Percentiles rank a stretch among this genome's conserved stretches.
phyloP scores from a whole-genome alignment of 2,797 vertebrate genomes.

The Euthynnus affinis region DNA sequence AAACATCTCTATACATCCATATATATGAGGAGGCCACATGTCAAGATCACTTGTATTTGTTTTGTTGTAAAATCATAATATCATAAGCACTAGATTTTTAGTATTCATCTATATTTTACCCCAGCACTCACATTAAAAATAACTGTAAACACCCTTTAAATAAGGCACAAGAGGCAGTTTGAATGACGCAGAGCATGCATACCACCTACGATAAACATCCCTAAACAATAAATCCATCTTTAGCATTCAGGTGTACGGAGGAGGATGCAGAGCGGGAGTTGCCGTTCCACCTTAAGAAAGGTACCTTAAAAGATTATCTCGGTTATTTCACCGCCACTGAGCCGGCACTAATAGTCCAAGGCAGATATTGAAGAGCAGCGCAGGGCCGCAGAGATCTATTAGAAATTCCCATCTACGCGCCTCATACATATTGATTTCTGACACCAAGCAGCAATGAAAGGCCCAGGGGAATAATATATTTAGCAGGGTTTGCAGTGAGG shows the following conservation, averaged over 20 bases:
- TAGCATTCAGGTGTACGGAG: constrained; percentile 37
- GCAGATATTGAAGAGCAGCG: constrained; percentile 99
- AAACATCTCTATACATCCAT: background rate
- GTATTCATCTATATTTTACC: constrained; percentile 15
- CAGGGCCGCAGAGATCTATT: constrained; percentile 99
- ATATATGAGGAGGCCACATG: constrained; percentile 1
- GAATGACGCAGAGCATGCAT: constrained; percentile 13
- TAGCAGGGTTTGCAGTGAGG: constrained; percentile 99
- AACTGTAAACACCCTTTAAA: constrained; percentile 17
- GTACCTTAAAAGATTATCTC: constrained; percentile 99
- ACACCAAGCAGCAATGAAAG: constrained; percentile 99
- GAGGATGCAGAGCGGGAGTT: constrained; percentile 62
- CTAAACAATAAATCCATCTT: constrained; percentile 62
- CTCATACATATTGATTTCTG: constrained; percentile 99
- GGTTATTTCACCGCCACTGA: constrained; percentile 99
- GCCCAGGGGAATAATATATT: constrained; percentile 99
- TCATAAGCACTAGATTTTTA: background rate
- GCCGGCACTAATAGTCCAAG: constrained; percentile 99
- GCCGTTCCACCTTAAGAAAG: constrained; percentile 97
- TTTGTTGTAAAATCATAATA: constrained; percentile 17
- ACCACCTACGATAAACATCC: constrained; percentile 20
- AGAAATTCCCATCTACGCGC: constrained; percentile 99
- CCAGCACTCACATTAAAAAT: background rate
- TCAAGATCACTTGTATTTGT: constrained; percentile 3
- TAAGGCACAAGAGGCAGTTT: background rate